A percentile compares a stretch with the other conserved stretches of the same genome.
Conservation (phyloP, 2,797 vertebrate species). For the Hafferia zeledoni region DNA sequence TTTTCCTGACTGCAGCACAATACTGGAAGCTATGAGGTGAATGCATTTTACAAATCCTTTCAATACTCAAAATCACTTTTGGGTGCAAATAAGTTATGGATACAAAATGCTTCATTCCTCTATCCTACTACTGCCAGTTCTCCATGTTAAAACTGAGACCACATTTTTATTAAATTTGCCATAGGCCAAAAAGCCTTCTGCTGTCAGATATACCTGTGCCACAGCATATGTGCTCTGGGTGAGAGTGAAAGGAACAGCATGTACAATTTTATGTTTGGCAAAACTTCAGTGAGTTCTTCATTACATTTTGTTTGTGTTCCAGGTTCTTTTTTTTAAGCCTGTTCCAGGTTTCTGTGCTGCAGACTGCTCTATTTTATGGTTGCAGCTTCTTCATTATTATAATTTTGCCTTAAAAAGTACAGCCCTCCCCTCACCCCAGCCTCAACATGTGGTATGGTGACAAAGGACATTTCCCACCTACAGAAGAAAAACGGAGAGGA, state of each 20-base stretch:
- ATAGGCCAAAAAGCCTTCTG: not conserved
- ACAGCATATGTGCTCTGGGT: not conserved
- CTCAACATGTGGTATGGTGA: not conserved
- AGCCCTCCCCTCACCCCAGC: not conserved
- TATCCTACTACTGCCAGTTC: not conserved
- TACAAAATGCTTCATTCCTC: not conserved
- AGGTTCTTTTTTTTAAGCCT: not conserved
- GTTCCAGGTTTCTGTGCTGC: not conserved
- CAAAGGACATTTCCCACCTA: not conserved
- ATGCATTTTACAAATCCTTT: not conserved
- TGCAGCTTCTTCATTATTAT: not conserved
- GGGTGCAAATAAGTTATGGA: not conserved
- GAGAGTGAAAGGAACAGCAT: not conserved
- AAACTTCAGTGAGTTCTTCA: not conserved
- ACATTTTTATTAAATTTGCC: constrained; percentile 12
- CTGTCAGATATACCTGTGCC: not conserved
- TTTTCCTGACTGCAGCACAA: not conserved
- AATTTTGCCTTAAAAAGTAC: not conserved
- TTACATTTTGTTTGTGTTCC: not conserved
- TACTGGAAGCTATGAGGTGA: not conserved
- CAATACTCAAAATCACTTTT: not conserved
- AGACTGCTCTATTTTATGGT: not conserved
- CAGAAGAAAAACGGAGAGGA: not conserved
- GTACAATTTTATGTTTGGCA: not conserved
- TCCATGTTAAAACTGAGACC: not conserved